These are phyloP conservation scores for Pipa parva DNA, from an alignment of 2,113 vertebrate species.

Conservation along the genomic window DNA sequence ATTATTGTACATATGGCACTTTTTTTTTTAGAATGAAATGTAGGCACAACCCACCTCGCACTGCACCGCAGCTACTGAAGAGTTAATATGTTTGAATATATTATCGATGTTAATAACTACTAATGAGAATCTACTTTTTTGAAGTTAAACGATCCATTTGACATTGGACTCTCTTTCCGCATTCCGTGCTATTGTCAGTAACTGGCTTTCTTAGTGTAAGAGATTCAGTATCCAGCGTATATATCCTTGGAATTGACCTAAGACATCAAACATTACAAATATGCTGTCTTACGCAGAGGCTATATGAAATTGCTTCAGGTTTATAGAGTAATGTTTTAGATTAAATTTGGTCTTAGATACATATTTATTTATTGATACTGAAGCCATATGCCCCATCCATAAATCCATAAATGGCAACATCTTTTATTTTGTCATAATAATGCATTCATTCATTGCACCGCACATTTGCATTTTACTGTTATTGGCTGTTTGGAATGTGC, in stretches of 20 bases:
- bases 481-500: neutral
- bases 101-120: no score
- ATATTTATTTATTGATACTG: constrained; percentile 37
- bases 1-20: no score
- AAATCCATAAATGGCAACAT: constrained; percentile 14
- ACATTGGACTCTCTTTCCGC: neutral
- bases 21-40: no score
- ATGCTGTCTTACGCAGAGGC: constrained; percentile 6
- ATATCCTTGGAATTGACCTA: constrained; percentile 38
- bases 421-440: constrained; percentile 2
- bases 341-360: constrained; percentile 24
- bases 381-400: constrained; percentile 19
- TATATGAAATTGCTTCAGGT: constrained; percentile 20
- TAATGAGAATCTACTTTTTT: no score
- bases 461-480: constrained; percentile 16
- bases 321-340: constrained; percentile 9
- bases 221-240: constrained; percentile 24
- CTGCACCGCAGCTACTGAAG: no score
- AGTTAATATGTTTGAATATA: no score
- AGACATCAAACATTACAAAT: constrained; percentile 36
- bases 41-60: no score
- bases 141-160: neutral
- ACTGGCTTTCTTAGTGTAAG: constrained; percentile 8
- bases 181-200: constrained; percentile 12
- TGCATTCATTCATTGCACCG: neutral